phyloP scores from a whole-genome alignment of 2,113 vertebrate species.

The Gila orcuttii region DNA sequence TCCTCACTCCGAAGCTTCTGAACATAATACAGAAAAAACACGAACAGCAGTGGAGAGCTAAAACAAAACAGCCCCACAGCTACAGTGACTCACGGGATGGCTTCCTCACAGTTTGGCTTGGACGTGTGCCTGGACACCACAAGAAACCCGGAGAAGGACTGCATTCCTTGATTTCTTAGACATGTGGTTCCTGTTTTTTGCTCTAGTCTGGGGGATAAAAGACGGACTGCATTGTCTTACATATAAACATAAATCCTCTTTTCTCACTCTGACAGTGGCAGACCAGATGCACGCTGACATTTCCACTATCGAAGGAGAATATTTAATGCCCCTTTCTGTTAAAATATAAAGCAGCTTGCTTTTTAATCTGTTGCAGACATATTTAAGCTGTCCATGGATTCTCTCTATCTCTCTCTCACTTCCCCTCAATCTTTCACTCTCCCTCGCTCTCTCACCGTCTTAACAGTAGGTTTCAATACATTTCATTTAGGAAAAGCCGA shows the following conservation, averaged over 20 bases:
- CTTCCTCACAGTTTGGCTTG: slow-evolving; percentile 30
- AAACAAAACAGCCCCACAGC: slow-evolving; percentile 18
- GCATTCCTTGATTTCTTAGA: neutral
- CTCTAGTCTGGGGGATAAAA: slow-evolving; percentile 11
- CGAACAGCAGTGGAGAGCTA: slow-evolving; percentile 2
- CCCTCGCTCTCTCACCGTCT: neutral
- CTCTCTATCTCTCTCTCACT: neutral
- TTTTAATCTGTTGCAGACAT: slow-evolving; percentile 50
- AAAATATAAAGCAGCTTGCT: slow-evolving; percentile 49
- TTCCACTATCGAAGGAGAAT: slow-evolving; percentile 31
- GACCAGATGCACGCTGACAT: slow-evolving; percentile 43
- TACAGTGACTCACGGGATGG: slow-evolving; percentile 10
- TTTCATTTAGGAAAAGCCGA: slow-evolving; percentile 21
- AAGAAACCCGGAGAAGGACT: neutral
- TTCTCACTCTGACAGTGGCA: slow-evolving; percentile 38
- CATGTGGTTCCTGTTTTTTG: neutral
- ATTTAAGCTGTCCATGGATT: slow-evolving; percentile 36
- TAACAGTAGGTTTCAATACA: slow-evolving; percentile 30
- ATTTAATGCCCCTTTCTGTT: slow-evolving; percentile 35
- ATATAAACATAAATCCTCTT: slow-evolving; percentile 57
- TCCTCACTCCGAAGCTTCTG: neutral
- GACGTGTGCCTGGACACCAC: slow-evolving; percentile 46
- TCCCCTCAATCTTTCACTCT: neutral
- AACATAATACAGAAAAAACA: slow-evolving; percentile 27
- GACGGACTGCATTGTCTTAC: slow-evolving; percentile 36